phyloP scores from a whole-genome alignment of 2,113 vertebrate species.

The Pangasianodon hypophthalmus region DNA sequence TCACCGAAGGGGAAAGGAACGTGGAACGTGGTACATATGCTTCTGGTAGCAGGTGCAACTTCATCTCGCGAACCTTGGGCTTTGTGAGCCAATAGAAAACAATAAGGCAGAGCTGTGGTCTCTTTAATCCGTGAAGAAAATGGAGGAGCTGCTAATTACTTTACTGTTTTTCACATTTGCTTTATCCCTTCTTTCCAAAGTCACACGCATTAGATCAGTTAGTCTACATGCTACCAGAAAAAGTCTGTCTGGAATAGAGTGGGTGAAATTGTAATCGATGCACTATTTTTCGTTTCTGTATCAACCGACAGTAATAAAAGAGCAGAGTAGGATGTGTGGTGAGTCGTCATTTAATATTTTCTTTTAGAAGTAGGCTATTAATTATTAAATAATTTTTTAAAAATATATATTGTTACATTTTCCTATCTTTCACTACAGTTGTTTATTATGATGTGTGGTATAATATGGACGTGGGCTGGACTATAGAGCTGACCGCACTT shows the following conservation, averaged over 20 bases:
- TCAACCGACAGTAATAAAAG: too few relatives aligned
- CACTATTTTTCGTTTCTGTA: too few relatives aligned
- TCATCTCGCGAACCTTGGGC: neutral
- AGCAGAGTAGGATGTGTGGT: neutral
- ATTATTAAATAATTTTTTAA: neutral
- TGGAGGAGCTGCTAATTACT: neutral
- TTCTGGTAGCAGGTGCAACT: neutral
- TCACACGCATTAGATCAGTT: neutral
- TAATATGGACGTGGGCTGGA: too few relatives aligned
- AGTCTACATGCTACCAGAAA: neutral
- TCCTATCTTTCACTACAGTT: neutral
- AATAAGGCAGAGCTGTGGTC: neutral
- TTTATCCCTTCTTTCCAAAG: neutral
- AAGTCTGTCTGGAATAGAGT: neutral
- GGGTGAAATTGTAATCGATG: neutral
- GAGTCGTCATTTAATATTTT: neutral
- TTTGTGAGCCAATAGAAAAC: neutral
- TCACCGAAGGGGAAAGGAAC: neutral
- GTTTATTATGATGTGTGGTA: neutral
- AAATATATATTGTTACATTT: neutral
- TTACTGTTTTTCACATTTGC: neutral
- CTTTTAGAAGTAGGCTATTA: neutral
- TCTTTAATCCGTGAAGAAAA: neutral
- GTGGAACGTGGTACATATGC: too few relatives aligned
- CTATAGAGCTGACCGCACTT: too few relatives aligned